phyloP scores from a whole-genome alignment of 2,113 vertebrate genomes.

The Pollimyrus isidori region DNA sequence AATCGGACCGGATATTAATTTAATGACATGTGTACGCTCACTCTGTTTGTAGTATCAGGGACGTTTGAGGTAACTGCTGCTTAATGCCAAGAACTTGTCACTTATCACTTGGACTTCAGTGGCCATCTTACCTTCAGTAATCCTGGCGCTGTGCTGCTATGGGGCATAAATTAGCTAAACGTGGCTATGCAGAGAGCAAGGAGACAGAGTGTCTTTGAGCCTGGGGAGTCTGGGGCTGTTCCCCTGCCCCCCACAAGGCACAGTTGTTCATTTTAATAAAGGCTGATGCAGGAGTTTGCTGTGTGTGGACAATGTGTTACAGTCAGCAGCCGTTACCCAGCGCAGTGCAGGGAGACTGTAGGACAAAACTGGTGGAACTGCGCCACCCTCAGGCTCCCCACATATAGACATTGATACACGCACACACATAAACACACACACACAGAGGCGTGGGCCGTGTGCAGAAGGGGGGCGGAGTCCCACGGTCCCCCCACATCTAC shows the following conservation, averaged over 20 bases:
- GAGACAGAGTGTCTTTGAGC: conserved; percentile 1
- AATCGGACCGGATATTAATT: not conserved
- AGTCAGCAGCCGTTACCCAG: conserved; percentile 51
- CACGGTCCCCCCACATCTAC: not conserved
- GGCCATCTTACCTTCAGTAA: not conserved
- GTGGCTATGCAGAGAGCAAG: not conserved
- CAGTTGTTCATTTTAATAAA: conserved; percentile 20
- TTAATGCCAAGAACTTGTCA: not conserved
- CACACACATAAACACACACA: not conserved
- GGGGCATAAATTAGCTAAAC: not conserved
- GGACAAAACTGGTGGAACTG: conserved; percentile 59
- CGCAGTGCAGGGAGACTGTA: conserved; percentile 38
- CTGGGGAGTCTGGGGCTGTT: not conserved
- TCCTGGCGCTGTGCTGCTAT: not conserved
- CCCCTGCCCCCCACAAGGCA: not conserved
- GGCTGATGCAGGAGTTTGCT: conserved; percentile 36
- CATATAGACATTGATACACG: not conserved
- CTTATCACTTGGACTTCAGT: not conserved
- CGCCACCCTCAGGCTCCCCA: conserved; percentile 64
- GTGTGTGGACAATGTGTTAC: conserved; percentile 34
- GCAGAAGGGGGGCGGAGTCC: not conserved
- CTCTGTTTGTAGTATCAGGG: not conserved
- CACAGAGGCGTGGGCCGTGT: not conserved
- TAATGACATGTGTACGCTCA: not conserved
- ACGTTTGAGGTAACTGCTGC: not conserved